Percentiles rank a stretch among this genome's conserved stretches.
Evolutionary conservation across 2,797 vertebrate genomes (phyloP).

Genomic region (Melanotaenia parkinsoni): DNA sequence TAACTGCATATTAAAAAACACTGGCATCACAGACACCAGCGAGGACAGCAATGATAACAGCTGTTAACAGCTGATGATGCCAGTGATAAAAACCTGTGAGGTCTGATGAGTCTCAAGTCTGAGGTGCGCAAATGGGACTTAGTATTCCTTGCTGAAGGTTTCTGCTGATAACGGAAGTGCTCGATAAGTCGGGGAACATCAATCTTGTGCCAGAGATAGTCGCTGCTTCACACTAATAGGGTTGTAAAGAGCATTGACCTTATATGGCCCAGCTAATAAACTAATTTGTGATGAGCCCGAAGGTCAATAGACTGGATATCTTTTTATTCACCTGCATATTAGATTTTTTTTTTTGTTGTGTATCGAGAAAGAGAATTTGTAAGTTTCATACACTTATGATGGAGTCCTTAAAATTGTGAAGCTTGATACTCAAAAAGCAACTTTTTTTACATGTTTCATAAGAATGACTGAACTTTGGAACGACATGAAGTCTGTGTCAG

Average conservation of each 20-base stretch:
- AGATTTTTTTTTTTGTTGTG: conserved; percentile 4
- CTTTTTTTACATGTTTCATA: conserved; percentile 8
- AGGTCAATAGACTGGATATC: conserved; percentile 74
- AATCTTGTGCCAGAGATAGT: conserved; percentile 79
- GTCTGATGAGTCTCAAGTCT: conserved; percentile 57
- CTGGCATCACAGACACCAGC: conserved; percentile 44
- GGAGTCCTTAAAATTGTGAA: conserved; percentile 10
- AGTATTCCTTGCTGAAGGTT: conserved; percentile 71
- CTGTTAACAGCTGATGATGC: conserved; percentile 49
- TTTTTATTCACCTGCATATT: conserved; percentile 55
- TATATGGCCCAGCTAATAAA: conserved; percentile 84
- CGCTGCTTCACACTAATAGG: conserved; percentile 71
- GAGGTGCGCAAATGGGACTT: conserved; percentile 61
- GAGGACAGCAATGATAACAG: conserved; percentile 54
- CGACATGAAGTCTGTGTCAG: conserved; percentile 29
- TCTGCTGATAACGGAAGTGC: conserved; percentile 75
- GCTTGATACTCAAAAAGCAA: neutral
- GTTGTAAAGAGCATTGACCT: conserved; percentile 78
- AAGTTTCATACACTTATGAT: conserved; percentile 15
- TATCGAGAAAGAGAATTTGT: conserved; percentile 5
- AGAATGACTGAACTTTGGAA: conserved; percentile 47
- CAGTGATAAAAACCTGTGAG: conserved; percentile 46
- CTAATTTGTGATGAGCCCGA: conserved; percentile 83
- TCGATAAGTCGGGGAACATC: conserved; percentile 78
- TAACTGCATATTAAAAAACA: conserved; percentile 46